Conservation (phyloP, 2,888 invertebrate genomes). For the Cheilosia vulpina region DNA sequence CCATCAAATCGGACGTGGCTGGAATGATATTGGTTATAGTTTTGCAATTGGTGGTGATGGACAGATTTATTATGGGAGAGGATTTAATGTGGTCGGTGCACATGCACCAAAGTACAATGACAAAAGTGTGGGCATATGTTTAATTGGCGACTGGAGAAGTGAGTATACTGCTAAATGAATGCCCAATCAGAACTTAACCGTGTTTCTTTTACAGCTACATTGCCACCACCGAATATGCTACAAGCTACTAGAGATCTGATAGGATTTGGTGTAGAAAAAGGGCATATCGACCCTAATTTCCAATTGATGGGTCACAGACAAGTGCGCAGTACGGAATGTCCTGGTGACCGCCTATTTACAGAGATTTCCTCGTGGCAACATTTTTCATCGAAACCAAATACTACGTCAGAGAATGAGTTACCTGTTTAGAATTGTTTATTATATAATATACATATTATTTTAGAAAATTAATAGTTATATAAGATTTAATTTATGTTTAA, state of each 20-base stretch:
- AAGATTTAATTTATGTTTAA: slow-evolving; percentile 12
- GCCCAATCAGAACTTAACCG: background rate
- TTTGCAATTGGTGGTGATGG: slow-evolving; percentile 91
- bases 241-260: slow-evolving; percentile 86
- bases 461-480: slow-evolving; percentile 14
- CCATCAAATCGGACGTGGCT: slow-evolving; percentile 86
- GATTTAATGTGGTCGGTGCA: slow-evolving; percentile 88
- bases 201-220: slow-evolving; percentile 82
- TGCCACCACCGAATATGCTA: slow-evolving; percentile 86
- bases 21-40: slow-evolving; percentile 90
- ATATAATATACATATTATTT: slow-evolving; percentile 3
- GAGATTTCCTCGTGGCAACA: slow-evolving; percentile 88
- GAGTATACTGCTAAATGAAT: slow-evolving; percentile 79
- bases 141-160: slow-evolving; percentile 90
- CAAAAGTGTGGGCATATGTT: slow-evolving; percentile 88
- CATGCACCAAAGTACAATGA: slow-evolving; percentile 89
- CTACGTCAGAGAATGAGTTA: slow-evolving; percentile 56
- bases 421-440: slow-evolving; percentile 20
- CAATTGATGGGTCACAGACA: slow-evolving; percentile 87
- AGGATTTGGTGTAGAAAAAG: slow-evolving; percentile 86
- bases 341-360: slow-evolving; percentile 86
- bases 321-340: slow-evolving; percentile 87
- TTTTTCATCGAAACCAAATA: slow-evolving; percentile 82
- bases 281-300: slow-evolving; percentile 86
- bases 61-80: slow-evolving; percentile 88